Base-by-base conservation (phyloP, 2,888 invertebrate species). In the Ceratothoa steindachneri region DNA sequence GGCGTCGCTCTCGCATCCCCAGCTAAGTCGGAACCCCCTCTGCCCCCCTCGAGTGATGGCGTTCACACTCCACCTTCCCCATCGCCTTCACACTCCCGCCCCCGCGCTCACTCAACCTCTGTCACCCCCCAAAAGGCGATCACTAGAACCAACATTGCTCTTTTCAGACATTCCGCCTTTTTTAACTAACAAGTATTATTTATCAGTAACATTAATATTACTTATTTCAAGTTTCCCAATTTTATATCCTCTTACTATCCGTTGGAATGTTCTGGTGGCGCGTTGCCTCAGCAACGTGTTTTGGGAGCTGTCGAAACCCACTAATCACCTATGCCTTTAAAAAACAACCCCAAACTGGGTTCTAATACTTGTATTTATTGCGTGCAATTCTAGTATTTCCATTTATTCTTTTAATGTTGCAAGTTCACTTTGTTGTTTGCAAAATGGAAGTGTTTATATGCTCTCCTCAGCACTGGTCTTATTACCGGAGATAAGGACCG, bases 91-190 rank as follows among this genome's bases (percentile, higher is more conserved):
- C 51, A 65, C 2, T 28, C 73, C 41, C 73, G 77, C 27, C 77
- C 77, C 60, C 73, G 77, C 19, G 77, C 77, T 24, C 77, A 77
- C 68, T 77, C 77, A 64, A 73, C 77, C 12, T 77, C 77, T 9
- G 69, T 77, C 51, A 77, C 77, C 15, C 77, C 77, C 7, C 73
- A 77, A 24, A 60, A 60, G 60, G 60, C 22, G 24, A 60, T 60
- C 22, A 24, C 27, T 75, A 71, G 78, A 28, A 70, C 78, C 29
- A 78, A 75, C 29, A 60, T 78, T 24, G 75, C 74, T 30, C 72
- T 78, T 69, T 78, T 78, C 71, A 60, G 73, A 67, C 75, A 78
- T 71, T 75, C 78, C 4, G 75, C 72, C 28, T 66, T 78, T 66
- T 78, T 75, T 67, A 75, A 77, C 64, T 71, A 75, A 68, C 60